These are phyloP conservation scores for Oscheius onirici DNA, from an alignment of 2,888 invertebrate genomes.

Conservation along the genomic window DNA sequence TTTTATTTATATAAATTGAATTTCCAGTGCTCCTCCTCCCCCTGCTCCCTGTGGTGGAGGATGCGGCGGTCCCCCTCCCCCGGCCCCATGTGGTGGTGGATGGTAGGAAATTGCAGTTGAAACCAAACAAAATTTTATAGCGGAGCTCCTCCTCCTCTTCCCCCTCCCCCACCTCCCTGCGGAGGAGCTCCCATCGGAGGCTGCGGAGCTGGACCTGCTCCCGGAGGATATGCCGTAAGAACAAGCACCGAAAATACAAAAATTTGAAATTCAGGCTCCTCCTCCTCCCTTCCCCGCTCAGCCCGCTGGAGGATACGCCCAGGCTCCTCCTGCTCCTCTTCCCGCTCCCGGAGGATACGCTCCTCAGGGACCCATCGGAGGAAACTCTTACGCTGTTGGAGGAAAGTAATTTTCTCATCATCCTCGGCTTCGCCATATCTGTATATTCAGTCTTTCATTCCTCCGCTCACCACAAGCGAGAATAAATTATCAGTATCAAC, in stretches of 20 bases:
- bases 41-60: slow-evolving; percentile 28
- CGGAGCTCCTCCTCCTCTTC: slow-evolving; percentile 8
- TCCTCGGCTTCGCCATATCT: slow-evolving; percentile 11
- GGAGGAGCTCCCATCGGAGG: not conserved
- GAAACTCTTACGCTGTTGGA: slow-evolving; percentile 33
- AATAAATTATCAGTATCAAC: not conserved
- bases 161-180: not conserved
- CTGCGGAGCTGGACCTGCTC: slow-evolving; percentile 9
- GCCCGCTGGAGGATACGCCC: slow-evolving; percentile 14
- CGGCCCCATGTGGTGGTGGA: not conserved
- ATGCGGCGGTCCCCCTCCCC: slow-evolving; percentile 5
- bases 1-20: not conserved
- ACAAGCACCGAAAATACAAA: no score
- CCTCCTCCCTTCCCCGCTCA: not conserved
- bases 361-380: slow-evolving; percentile 36
- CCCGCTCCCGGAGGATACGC: slow-evolving; percentile 26
- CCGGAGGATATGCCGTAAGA: not conserved
- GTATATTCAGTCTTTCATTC: slow-evolving; percentile 21
- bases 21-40: slow-evolving; percentile 13
- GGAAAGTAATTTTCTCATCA: slow-evolving; percentile 14
- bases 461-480: not conserved
- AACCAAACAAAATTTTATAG: not conserved
- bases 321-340: slow-evolving; percentile 26
- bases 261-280: not conserved
- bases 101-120: not conserved